Percentiles rank a stretch among this genome's conserved stretches.
Conservation (phyloP, 2,113 vertebrate species). For the Gadus chalcogrammus region DNA sequence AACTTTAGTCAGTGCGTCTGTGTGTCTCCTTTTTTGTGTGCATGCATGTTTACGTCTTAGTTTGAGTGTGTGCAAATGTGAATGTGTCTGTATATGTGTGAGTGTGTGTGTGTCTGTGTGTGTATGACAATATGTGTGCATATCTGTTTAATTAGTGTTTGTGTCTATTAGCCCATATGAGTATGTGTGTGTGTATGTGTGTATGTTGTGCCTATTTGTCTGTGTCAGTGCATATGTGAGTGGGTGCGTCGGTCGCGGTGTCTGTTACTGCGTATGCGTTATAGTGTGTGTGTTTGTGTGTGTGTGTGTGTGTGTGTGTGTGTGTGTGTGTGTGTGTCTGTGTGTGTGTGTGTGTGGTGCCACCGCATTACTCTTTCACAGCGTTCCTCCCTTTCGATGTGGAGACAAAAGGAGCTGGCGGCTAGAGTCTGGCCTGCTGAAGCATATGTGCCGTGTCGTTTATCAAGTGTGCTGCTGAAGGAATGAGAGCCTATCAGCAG, state of each 20-base stretch:
- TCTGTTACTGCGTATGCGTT: neutral
- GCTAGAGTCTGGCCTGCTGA: constrained; percentile 56
- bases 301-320: neutral
- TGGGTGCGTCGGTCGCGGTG: neutral
- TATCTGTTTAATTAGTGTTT: too few relatives aligned
- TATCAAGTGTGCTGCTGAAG: constrained; percentile 69
- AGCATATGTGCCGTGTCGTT: constrained; percentile 69
- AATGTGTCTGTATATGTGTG: neutral
- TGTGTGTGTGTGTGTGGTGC: neutral
- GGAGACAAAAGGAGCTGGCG: constrained; percentile 66
- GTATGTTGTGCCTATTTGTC: neutral
- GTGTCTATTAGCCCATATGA: too few relatives aligned
- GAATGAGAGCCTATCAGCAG: constrained; percentile 69
- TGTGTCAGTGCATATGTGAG: constrained; percentile 1
- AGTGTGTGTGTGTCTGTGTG: neutral
- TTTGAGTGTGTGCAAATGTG: too few relatives aligned
- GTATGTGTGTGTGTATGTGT: neutral
- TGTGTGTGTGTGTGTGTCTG: constrained; percentile 3
- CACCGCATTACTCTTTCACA: constrained; percentile 37
- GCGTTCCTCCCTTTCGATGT: constrained; percentile 54
- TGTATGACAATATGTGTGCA: neutral
- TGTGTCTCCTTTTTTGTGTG: neutral
- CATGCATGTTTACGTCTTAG: neutral
- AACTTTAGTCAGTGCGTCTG: too few relatives aligned
- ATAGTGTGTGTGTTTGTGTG: neutral